Evolutionary conservation across 2,797 vertebrate genomes (phyloP), one percentile per base, ranked within the genome.

Genomic region (Hoplostethus atlanticus): DNA sequence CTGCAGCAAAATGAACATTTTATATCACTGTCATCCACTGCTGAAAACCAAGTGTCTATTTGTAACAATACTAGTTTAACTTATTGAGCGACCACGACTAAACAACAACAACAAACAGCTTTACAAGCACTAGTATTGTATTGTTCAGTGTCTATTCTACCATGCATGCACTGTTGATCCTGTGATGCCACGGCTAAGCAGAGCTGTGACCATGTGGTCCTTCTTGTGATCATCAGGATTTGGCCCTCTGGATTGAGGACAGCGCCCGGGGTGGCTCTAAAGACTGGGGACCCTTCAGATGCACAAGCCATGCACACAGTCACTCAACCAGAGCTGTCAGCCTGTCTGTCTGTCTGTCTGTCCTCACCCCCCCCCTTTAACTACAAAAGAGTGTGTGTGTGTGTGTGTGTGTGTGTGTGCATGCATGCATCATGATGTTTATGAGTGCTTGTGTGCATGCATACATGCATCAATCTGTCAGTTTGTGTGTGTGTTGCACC

Each of bases 401-500:
- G 10, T 52, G 46, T 73, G 17, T 38, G 4, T 28, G 50, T 44
- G 54, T 60, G 61, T 73, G 63, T 73, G 73, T 78, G 65, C 42
- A 48, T 70, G 76, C 79, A 59, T 6, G 25, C 46, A 56, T 73
- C 68, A 54, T 59, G 52, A 66, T 89, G 79, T 87, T 84, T 77
- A 65, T 67, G 68, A 80, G 66, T 68, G 28, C 48, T 68, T 17
- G 34, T 50, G 54, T 9, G 60, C 30, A 31, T 62, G 5, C 36
- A 38, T 56, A 57, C 56, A 54, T 1, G 50, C 69, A 84, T 87
- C 79, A 76, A 34, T 34, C 31, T 34, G 69, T 51, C 21, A 21
- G 55, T 74, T 68, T 81, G 68, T 66, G 71, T 78, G 51, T 56
- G 52, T 81, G 83, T 87, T 84, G 82, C 74, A 70, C 64, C 77